These are phyloP conservation scores for Alligator sinensis DNA, from an alignment of 2,113 vertebrate species.

Conservation along the genomic window DNA sequence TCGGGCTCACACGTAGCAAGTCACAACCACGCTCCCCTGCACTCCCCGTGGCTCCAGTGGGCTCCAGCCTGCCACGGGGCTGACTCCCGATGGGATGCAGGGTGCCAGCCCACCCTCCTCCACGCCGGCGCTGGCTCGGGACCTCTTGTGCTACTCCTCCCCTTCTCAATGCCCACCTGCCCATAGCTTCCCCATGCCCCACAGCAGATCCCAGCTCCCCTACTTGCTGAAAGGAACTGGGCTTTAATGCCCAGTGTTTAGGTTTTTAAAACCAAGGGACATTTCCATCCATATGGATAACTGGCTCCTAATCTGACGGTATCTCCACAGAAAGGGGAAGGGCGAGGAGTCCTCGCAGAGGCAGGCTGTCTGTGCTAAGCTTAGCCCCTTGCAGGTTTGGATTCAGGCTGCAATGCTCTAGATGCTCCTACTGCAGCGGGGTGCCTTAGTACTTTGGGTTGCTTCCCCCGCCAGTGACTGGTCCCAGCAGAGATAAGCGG, in stretches of 20 bases:
- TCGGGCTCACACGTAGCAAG: too few species aligned
- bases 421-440: background rate
- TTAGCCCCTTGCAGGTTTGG: background rate
- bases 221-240: constrained; percentile 55
- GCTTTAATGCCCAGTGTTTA: constrained; percentile 39
- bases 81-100: too few species aligned
- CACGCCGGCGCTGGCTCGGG: background rate
- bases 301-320: constrained; percentile 31
- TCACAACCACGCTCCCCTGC: too few species aligned
- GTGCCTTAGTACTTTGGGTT: background rate
- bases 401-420: too few species aligned
- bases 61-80: too few species aligned
- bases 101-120: background rate
- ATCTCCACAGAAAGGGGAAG: background rate
- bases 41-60: too few species aligned
- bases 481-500: background rate
- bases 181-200: constrained; percentile 41
- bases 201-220: constrained; percentile 33
- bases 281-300: constrained; percentile 24
- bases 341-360: background rate
- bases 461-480: background rate
- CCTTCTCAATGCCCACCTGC: constrained; percentile 52
- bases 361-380: background rate
- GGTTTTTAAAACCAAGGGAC: background rate
- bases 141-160: background rate